Percentiles rank a stretch among this genome's conserved stretches.
These are phyloP conservation scores for Plestiodon gilberti DNA, from an alignment of 2,113 vertebrate species.

Conservation along the genomic window DNA sequence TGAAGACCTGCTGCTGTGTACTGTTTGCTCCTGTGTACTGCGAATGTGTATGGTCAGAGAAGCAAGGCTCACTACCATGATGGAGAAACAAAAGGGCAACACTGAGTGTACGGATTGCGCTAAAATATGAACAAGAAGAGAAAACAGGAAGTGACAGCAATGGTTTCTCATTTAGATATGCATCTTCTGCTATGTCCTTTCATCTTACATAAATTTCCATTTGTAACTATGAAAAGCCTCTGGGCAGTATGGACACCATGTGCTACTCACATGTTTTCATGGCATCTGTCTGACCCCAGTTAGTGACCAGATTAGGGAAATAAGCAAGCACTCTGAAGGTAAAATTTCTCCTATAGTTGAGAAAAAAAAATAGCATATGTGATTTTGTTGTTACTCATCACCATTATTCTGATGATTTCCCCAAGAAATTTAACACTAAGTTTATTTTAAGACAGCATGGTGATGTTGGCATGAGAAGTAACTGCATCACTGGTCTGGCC, in stretches of 20 bases:
- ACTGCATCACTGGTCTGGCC: neutral
- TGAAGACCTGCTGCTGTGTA: conserved; percentile 10
- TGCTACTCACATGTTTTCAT: neutral
- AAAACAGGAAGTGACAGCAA: conserved; percentile 36
- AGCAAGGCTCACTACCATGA: neutral
- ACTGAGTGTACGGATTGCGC: neutral
- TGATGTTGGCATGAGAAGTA: neutral
- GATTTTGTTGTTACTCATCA: accelerated
- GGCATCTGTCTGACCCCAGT: neutral
- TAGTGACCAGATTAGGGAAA: conserved; percentile 29
- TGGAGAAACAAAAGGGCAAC: neutral
- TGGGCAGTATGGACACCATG: neutral
- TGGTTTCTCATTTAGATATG: conserved; percentile 54
- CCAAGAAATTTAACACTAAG: neutral
- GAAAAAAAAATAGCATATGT: neutral
- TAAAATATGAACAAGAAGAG: conserved; percentile 28
- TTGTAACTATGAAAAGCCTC: conserved; percentile 48
- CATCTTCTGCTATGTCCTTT: conserved; percentile 39
- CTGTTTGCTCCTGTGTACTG: neutral
- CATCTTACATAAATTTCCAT: conserved; percentile 22
- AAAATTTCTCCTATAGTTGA: conserved; percentile 46
- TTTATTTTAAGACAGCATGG: neutral
- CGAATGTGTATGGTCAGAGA: neutral
- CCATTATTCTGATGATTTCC: neutral
- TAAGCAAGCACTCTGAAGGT: neutral